Percentiles rank a stretch among this genome's conserved stretches.
Evolutionary conservation across 2,797 vertebrate genomes (phyloP).

Genomic region (Gambusia yucatana): DNA sequence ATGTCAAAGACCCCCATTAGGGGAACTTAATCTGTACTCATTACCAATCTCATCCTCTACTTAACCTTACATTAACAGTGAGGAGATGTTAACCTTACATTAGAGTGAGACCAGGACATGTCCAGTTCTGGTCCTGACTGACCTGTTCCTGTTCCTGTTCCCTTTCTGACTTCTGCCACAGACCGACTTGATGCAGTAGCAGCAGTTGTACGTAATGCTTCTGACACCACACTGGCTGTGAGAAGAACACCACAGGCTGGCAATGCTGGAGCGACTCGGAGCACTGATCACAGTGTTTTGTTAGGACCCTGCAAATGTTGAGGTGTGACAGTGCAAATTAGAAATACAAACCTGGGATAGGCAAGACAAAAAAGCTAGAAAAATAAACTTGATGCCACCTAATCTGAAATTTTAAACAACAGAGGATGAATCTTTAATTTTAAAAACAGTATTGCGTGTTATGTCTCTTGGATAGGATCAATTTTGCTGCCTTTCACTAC

Average conservation of each 20-base stretch:
- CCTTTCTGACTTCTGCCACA: conserved; percentile 24
- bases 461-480: not conserved
- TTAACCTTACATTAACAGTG: conserved; percentile 21
- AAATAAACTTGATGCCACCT: conserved; percentile 11
- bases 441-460: conserved; percentile 5
- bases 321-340: conserved; percentile 34
- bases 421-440: not conserved
- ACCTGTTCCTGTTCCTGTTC: conserved; percentile 32
- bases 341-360: conserved; percentile 8
- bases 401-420: not conserved
- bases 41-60: not conserved
- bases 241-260: conserved; percentile 14
- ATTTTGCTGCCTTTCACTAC: not conserved
- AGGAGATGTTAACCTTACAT: conserved; percentile 18
- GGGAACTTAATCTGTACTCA: not conserved
- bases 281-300: conserved; percentile 40
- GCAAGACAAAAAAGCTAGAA: conserved; percentile 2
- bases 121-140: conserved; percentile 59
- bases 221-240: conserved; percentile 19
- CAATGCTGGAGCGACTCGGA: conserved; percentile 33
- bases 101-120: conserved; percentile 41
- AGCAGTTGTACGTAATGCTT: not conserved
- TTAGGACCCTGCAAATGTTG: conserved; percentile 25
- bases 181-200: not conserved
- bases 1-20: not conserved